Evolutionary conservation across 2,888 invertebrate genomes (phyloP), one percentile per base, ranked within the genome.

Genomic region (Blastobasis lacticolella): DNA sequence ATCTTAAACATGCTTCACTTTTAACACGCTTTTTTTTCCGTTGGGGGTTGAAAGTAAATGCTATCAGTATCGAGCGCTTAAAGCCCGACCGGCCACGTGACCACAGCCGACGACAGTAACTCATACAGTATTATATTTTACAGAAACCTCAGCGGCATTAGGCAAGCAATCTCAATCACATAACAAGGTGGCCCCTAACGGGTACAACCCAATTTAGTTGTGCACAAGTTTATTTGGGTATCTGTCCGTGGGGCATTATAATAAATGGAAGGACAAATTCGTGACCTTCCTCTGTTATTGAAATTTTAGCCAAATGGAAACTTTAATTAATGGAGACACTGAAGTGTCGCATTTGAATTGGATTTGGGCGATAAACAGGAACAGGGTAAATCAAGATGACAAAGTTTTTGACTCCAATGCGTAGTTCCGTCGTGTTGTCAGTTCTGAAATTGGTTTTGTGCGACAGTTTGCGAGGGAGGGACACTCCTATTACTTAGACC

Each of bases 141-240:
- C 44, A 59, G 56, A 64, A 73, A 66, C 67, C 73, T 75, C 71
- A 57, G 62, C 65, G 71, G 72, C 67, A 72, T 71, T 73, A 69
- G 66, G 62, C 54, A 71, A 64, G 75, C 75, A 79, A 81, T 81
- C 80, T 76, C 75, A 76, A 81, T 80, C 78, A 78, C 69, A 78
- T 77, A 78, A 76, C 78, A 75, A 77, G 78, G 72, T 72, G 69
- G 62, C 69, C 74, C 77, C 80, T 65, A 72, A 68, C 63, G 79
- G 81, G 80, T 72, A 74, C 75, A 77, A 79, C 83, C 82, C 82
- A 81, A 84, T 85, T 83, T 85, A 77, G 73, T 79, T 80, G 76
- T 80, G 75, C 75, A 78, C 75, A 82, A 81, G 80, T 84, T 84
- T 80, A 82, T 84, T 81, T 75, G 78, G 77, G 74, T 73, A 79